Evolutionary conservation across 1,140 invertebrate species (phyloP).

Genomic region (Diorhabda elongata): DNA sequence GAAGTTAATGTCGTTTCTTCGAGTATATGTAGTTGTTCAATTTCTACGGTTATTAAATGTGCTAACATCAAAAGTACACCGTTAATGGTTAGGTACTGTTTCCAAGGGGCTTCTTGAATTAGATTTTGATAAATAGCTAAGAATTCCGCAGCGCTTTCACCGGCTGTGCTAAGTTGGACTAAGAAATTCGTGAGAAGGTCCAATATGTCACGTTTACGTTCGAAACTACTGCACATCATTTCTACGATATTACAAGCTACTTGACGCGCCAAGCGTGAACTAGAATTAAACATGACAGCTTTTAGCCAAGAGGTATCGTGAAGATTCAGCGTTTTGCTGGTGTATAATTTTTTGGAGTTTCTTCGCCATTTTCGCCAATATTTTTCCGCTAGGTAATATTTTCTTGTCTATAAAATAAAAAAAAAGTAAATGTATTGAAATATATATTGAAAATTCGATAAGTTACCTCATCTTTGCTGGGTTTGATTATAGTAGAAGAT

Average conservation of each 20-base stretch:
- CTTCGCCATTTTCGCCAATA: constrained; percentile 63
- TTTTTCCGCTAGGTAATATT: constrained; percentile 69
- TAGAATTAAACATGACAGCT: constrained; percentile 85
- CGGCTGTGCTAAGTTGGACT: constrained; percentile 75
- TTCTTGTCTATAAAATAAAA: constrained; percentile 21
- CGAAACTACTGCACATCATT: constrained; percentile 70
- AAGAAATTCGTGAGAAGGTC: constrained; percentile 86
- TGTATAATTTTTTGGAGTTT: constrained; percentile 27
- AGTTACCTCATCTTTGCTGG: constrained; percentile 16
- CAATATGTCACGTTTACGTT: constrained; percentile 70
- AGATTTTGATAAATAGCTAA: constrained; percentile 80
- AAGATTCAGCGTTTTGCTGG: constrained; percentile 50
- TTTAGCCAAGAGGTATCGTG: constrained; percentile 77
- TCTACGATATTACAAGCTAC: constrained; percentile 86
- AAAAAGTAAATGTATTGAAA: not conserved
- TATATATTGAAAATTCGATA: constrained; percentile 34
- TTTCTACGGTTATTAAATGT: constrained; percentile 81
- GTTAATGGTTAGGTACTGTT: constrained; percentile 84
- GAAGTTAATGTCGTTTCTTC: constrained; percentile 91
- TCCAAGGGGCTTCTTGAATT: constrained; percentile 82
- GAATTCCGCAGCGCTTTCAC: constrained; percentile 91
- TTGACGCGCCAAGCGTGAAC: constrained; percentile 81
- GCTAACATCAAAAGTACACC: constrained; percentile 83
- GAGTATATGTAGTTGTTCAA: constrained; percentile 76
- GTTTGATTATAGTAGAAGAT: not conserved